Percentiles rank a stretch among this genome's conserved stretches.
phyloP scores from a whole-genome alignment of 1,140 invertebrate species.

The Bradysia coprophila region DNA sequence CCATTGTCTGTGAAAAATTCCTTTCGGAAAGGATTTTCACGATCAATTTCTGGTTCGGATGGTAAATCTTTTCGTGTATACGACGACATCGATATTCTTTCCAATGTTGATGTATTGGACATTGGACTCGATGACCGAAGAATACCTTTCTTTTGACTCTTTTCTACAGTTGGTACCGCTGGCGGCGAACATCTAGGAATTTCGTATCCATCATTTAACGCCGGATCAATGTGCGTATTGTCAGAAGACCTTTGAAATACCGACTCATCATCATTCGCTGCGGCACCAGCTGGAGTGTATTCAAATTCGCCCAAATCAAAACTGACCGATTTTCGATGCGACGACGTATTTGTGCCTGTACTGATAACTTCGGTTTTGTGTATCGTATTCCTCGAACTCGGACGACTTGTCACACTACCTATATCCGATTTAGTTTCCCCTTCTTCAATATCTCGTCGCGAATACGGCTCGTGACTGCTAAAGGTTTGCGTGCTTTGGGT shows the following conservation, averaged over 20 bases:
- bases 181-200: background rate
- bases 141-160: slow-evolving; percentile 14
- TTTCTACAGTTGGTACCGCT: background rate
- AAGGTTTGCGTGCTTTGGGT: background rate
- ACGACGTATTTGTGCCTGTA: slow-evolving; percentile 4
- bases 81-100: background rate
- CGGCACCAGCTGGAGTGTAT: slow-evolving; percentile 1
- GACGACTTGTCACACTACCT: too few relatives aligned
- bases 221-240: background rate
- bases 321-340: slow-evolving; percentile 21
- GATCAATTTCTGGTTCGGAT: slow-evolving; percentile 10
- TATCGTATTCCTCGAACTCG: background rate
- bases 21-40: slow-evolving; percentile 20
- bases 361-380: background rate
- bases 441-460: background rate
- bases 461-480: background rate
- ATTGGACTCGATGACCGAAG: slow-evolving; percentile 15
- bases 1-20: slow-evolving; percentile 3
- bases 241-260: background rate
- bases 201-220: slow-evolving; percentile 1
- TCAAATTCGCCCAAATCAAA: slow-evolving; percentile 23
- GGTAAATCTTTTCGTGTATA: background rate
- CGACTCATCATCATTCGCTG: background rate
- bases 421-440: background rate
- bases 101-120: background rate